Base-by-base conservation (phyloP, 2,113 vertebrate genomes). In the Chionodraco myersi region DNA sequence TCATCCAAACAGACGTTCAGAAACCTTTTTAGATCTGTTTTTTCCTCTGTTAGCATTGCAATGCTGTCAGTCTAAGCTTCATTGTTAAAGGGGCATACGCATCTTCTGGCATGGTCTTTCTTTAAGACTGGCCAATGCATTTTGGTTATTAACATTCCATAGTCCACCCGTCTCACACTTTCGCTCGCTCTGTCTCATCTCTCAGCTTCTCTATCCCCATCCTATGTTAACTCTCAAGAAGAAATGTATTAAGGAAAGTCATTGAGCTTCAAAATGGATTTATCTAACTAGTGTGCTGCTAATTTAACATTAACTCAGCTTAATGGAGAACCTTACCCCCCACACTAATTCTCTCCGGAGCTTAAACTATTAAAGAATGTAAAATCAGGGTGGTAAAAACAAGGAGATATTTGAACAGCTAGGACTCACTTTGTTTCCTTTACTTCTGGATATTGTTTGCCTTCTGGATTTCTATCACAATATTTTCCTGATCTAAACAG, bases 371-470 rank as follows among this genome's bases (percentile, higher is more conserved):
- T 47, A 64, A 72, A 49, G 67, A 87, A 80, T 76, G 80, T 89
- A 64, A 73, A 54, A 87, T 92, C 60, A 45, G 91, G 30, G 30
- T 30, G 3, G 3, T 30, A 91, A 59, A 44, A 73, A 80, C 84
- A 89, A 93, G 89, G 89, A 94, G 91, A 93, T 94, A 18, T 66
- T 95, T 93, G 93, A 95, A 95, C 30, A 92, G 95, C 96, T 95
- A 95, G 94, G 95, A 95, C 94, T 94, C 91, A 91, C 96, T 95
- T 96, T 94, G 93, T 96, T 94, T 96, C 94, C 95, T 96, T 97
- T 97, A 94, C 96, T 96, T 96, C 36, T 96, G 96, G 92, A 96
- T 95, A 91, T 95, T 86, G 92, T 96, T 97, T 97, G 96, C 96
- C 96, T 97, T 97, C 96, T 94, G 95, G 93, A 84, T 94, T 94